A percentile compares a stretch with the other conserved stretches of the same genome.
phyloP scores from a whole-genome alignment of 1,140 invertebrate species.

The Orussus abietinus region DNA sequence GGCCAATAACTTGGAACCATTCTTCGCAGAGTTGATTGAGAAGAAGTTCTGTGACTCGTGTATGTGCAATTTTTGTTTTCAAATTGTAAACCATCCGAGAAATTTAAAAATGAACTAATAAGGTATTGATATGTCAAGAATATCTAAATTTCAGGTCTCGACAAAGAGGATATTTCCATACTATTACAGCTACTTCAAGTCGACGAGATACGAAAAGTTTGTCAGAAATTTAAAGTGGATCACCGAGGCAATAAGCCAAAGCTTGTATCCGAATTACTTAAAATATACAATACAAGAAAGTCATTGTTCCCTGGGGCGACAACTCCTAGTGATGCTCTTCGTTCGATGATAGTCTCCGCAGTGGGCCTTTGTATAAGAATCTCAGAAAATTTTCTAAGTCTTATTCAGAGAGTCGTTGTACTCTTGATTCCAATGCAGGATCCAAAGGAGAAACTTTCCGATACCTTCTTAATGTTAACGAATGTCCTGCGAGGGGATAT shows the following conservation, averaged over 20 bases:
- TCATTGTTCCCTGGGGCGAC: constrained; percentile 30
- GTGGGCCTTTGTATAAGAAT: constrained; percentile 32
- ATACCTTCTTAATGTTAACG: constrained; percentile 29
- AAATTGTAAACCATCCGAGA: constrained; percentile 6
- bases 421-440: constrained; percentile 36
- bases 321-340: constrained; percentile 26
- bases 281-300: constrained; percentile 22
- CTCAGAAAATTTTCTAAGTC: constrained; percentile 16
- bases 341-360: constrained; percentile 10
- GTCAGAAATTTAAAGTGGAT: constrained; percentile 27
- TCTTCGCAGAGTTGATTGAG: constrained; percentile 26
- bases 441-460: constrained; percentile 24
- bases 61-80: constrained; percentile 14
- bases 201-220: constrained; percentile 30
- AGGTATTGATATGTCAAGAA: constrained; percentile 1
- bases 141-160: constrained; percentile 19
- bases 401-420: constrained; percentile 38
- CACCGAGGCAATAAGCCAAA: constrained; percentile 23
- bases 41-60: constrained; percentile 25
- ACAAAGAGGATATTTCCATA: constrained; percentile 16
- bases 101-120: neutral
- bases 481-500: constrained; percentile 27
- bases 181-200: constrained; percentile 30
- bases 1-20: constrained; percentile 17
- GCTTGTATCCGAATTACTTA: constrained; percentile 25